Base-by-base conservation (phyloP, 2,888 invertebrate species). In the Ornithoptera alexandrae region DNA sequence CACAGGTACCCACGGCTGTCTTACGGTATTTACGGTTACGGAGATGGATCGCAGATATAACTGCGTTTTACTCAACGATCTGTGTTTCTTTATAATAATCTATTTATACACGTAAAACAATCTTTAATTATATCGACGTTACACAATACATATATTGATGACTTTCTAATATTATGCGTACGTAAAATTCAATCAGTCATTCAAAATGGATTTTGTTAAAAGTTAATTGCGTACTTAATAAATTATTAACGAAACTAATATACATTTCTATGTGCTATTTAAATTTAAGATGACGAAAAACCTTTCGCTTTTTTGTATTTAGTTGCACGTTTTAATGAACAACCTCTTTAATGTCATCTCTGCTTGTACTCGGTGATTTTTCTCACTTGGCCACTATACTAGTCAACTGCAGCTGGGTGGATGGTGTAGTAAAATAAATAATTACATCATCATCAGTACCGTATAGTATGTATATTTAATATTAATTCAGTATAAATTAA, bases 21-120 rank as follows among this genome's bases (percentile, higher is more conserved):
- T 69, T 69, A 69, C 69, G 57, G 65, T 65, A 70, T 70, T 67
- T 62, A 66, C 53, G 59, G 57, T 65, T 65, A 46, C 62, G 46
- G 50, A 58, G 65, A 65, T 62, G 58, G 24, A 62, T 69, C 58
- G 62, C 24, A 62, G 46, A 57, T 69, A 56, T 36, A 42, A 36
- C 22, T 36, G 53, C 61, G 39, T 12, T 62, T 39, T 42, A 57
- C 62, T 67, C 57, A 42, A 60, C 56, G 53, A 56, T 30, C 30
- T 36, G 2, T 53, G n/a, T 64, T 64, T 50, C 24, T 53, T 53
- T 53, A 53, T 18, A 53, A 46, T 15, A 46, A 46, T 46, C 12
- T 53, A 53, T 53, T 53, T 53, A 53, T 53, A 53, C 53, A 18
- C 3, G 22, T 58, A 58, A 10, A 58, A 58, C n/a, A 53, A 15